phyloP scores from a whole-genome alignment of 1,140 invertebrate genomes.

The Drosophila willistoni region DNA sequence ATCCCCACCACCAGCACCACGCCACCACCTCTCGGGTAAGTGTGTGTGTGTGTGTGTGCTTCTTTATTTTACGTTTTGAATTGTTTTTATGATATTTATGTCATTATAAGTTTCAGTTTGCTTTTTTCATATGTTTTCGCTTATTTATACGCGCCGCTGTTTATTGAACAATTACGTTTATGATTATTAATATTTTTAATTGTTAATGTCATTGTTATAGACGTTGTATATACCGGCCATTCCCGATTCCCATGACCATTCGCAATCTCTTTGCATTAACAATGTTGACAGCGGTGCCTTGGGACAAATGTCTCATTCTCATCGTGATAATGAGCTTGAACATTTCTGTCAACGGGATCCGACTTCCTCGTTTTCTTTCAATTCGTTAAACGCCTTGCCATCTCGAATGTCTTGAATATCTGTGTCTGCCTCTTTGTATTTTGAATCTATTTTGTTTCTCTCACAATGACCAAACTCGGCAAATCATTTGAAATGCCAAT shows the following conservation, averaged over 20 bases:
- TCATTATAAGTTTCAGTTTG: conserved; percentile 77
- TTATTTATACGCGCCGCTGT: conserved; percentile 73
- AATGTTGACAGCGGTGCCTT: conserved; percentile 12
- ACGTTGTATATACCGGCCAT: conserved; percentile 35
- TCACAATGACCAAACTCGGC: conserved; percentile 15
- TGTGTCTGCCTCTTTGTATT: conserved; percentile 9
- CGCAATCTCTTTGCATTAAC: conserved; percentile 17
- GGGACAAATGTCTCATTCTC: conserved; percentile 21
- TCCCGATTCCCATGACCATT: conserved; percentile 40
- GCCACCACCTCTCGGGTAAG: conserved; percentile 15
- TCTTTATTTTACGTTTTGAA: conserved; percentile 79
- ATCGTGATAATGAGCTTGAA: conserved; percentile 29
- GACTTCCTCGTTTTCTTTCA: conserved; percentile 10
- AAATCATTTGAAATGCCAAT: conserved; percentile 32
- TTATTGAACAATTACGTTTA: conserved; percentile 80
- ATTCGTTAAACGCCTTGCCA: conserved; percentile 51
- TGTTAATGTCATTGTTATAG: conserved; percentile 78
- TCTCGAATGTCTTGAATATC: conserved; percentile 43
- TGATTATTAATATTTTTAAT: conserved; percentile 80
- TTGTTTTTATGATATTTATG: conserved; percentile 82
- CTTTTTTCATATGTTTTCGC: conserved; percentile 65
- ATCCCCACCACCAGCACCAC: neutral
- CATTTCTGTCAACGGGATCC: neutral
- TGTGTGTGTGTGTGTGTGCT: conserved; percentile 47
- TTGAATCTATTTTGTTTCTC: conserved; percentile 30